Base-by-base conservation (phyloP, 2,888 invertebrate species). In the Nephrocerus scutellatus region DNA sequence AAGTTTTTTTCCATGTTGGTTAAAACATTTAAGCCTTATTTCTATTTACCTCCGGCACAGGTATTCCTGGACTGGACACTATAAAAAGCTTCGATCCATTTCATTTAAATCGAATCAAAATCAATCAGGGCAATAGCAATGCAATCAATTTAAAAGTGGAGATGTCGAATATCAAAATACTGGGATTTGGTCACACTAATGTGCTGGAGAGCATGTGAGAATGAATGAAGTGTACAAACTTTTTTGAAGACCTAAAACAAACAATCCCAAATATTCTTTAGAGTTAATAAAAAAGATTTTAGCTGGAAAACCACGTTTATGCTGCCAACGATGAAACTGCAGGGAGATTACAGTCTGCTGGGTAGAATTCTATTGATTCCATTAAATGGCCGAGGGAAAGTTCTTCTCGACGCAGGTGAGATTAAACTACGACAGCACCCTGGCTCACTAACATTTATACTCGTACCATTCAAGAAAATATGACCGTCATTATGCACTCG, bases 131-230 rank as follows among this genome's bases (percentile, higher is more conserved):
- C 40, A 79, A 79, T 36, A 66, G 59, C 39, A 81, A 82, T 24
- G 82, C 82, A 5, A 82, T 83, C 6, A 81, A 79, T 53, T 76
- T 83, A 1, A 82, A 83, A 59, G 81, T 82, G 23, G 81, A 82
- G 20, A 66, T 83, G 39, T 74, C 79, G 50, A 76, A 82, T 62
- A 78, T 82, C 23, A 75, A 74, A 21, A 77, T 82, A 12, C 68
- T 75, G 20, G 83, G 83, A 31, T 81, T 83, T 55, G 80, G 80
- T 18, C 70, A 75, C 46, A 78, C 79, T 10, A 69, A 76, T 60
- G 77, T 83, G 16, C 54, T 78, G 43, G 71, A 75, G 51, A 83
- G 80, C 66, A 72, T 73, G 79, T 79, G 60, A 74, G 56, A n/a
- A n/a, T n/a, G n/a, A n/a, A n/a, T n/a, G n/a, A n/a, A n/a, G n/a